Percentiles rank a stretch among this genome's conserved stretches.
phyloP scores from a whole-genome alignment of 2,888 invertebrate genomes.

The Punctoribates punctum region DNA sequence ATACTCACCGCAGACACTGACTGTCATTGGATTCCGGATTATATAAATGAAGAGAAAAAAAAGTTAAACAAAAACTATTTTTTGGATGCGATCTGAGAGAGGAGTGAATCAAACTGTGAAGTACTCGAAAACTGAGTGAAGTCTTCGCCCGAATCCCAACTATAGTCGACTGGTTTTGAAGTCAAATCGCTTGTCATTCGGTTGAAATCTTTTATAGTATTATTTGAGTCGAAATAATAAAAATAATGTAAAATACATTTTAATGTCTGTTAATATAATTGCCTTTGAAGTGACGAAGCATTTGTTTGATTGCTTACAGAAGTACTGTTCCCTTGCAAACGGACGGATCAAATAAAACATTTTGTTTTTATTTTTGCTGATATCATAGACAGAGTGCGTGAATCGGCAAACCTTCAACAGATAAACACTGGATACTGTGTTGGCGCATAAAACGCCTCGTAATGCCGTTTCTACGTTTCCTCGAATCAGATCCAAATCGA shows the following conservation, averaged over 20 bases:
- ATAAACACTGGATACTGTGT: constrained; percentile 21
- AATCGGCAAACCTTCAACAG: constrained; percentile 20
- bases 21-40: too few relatives aligned
- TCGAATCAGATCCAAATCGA: constrained; percentile 6
- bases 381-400: constrained; percentile 31
- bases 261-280: constrained; percentile 10
- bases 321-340: background rate
- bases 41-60: too few relatives aligned
- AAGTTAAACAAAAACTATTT: too few relatives aligned
- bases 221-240: background rate
- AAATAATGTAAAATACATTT: constrained; percentile 7
- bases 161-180: background rate
- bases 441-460: constrained; percentile 26
- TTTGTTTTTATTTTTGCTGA: constrained; percentile 32
- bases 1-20: too few relatives aligned
- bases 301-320: background rate
- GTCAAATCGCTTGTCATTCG: constrained; percentile 15
- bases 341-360: constrained; percentile 13
- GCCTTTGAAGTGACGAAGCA: constrained; percentile 22
- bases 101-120: too few relatives aligned
- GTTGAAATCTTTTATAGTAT: background rate
- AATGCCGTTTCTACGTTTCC: constrained; percentile 18
- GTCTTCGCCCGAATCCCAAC: too few relatives aligned
- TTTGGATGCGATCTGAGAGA: too few relatives aligned
- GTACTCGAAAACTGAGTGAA: too few relatives aligned